A percentile compares a stretch with the other conserved stretches of the same genome.
Conservation (phyloP, 2,797 vertebrate species). For the Falco rusticolus region DNA sequence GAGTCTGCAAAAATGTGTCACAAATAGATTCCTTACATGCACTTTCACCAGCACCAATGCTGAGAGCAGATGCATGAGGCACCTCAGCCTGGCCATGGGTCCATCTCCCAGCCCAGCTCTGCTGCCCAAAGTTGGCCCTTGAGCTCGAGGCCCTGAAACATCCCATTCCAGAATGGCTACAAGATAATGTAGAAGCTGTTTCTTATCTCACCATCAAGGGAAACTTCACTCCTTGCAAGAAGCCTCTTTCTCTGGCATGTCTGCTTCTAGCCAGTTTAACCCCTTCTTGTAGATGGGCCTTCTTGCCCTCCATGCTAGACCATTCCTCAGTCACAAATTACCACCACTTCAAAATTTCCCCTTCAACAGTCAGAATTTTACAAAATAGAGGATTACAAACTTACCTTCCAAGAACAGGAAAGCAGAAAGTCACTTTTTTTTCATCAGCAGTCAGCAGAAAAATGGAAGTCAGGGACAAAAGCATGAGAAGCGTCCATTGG, state of each 20-base stretch:
- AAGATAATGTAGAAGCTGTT: neutral
- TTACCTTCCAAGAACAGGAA: neutral
- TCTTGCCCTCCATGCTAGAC: neutral
- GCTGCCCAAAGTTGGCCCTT: neutral
- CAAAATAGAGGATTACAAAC: neutral
- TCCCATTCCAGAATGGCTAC: neutral
- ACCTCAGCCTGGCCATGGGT: neutral
- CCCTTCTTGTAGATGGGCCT: neutral
- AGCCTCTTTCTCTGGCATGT: neutral
- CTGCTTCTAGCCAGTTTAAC: neutral
- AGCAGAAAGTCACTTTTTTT: neutral
- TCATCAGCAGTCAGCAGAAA: neutral
- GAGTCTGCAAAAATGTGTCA: neutral
- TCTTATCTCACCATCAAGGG: neutral
- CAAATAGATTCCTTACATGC: too few species aligned
- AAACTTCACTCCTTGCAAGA: neutral
- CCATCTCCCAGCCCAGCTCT: neutral
- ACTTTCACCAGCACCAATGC: neutral
- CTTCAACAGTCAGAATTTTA: neutral
- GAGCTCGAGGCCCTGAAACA: neutral
- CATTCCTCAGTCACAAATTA: neutral
- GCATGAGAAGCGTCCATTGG: neutral
- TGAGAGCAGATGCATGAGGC: neutral
- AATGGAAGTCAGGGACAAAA: neutral
- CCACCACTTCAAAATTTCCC: neutral